Evolutionary conservation across 1,140 invertebrate genomes (phyloP), one percentile per base, ranked within the genome.

Genomic region (Drosophila orena): DNA sequence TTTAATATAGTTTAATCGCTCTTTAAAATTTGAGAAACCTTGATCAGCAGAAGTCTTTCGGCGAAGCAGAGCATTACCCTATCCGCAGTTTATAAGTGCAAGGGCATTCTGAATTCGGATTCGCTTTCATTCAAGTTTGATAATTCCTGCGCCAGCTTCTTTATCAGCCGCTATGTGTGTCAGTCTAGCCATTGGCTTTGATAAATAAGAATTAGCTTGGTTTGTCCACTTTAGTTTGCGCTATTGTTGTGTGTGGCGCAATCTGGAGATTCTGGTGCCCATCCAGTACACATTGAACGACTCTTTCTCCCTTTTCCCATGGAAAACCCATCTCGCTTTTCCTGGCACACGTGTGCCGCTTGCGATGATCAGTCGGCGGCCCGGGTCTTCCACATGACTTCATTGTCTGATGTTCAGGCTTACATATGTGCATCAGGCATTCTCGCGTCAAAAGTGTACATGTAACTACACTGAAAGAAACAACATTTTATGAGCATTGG

Each of bases 171-270:
- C 34, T 20, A 55, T 53, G 56, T 46, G 55, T 46, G 42, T 14
- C 68, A 53, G 68, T 47, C 49, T 54, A 52, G 57, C 37, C 58
- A 74, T 74, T 73, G 56, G 53, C 55, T 73, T 74, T 74, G 69
- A 74, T 64, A 74, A 62, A 73, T 74, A 62, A 55, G 64, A 73
- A 46, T 73, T 50, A 64, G 69, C 64, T 56, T 43, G 42, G 57
- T 30, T 49, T 30, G 50, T 20, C 24, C 49, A 40, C n/a, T 72
- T 17, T 52, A 35, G 30, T 52, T 3, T 34, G 49, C 34, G 52
- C 17, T 56, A 24, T 44, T 34, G 15, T 5, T 54, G n/a, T 34
- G 42, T 47, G 10, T 24, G 35, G 34, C 65, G 30, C 37, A 57
- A 70, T 57, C 43, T 47, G 43, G 27, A n/a, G 14, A 40, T 52